Evolutionary conservation across 2,888 invertebrate genomes (phyloP).

Genomic region (Cheilosia impressa): DNA sequence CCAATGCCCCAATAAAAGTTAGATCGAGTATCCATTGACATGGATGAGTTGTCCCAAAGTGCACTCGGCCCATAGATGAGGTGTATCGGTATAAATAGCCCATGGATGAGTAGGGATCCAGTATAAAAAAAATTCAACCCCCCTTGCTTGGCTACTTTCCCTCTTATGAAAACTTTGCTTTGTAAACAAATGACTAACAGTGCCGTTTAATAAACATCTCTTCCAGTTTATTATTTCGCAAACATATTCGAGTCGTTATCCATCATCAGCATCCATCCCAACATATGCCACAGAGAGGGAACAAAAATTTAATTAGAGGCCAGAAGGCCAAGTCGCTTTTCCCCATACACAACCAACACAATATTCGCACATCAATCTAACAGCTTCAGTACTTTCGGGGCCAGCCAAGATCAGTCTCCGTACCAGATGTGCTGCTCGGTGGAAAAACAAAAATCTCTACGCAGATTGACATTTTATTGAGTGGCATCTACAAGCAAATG

Average conservation of each 20-base stretch:
- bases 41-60: too few relatives aligned
- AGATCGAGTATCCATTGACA: too few relatives aligned
- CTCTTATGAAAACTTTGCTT: neutral
- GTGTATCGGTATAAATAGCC: too few relatives aligned
- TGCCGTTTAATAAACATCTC: neutral
- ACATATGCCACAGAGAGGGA: neutral
- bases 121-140: neutral
- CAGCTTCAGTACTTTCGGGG: neutral
- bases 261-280: neutral
- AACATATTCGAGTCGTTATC: neutral
- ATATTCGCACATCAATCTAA: neutral
- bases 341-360: neutral
- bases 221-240: neutral
- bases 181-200: conserved; percentile 3
- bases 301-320: neutral
- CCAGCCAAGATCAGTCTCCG: neutral
- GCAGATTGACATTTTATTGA: conserved; percentile 13
- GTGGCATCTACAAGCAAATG: conserved; percentile 8
- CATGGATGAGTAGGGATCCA: too few relatives aligned
- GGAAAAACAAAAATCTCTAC: neutral
- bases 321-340: conserved; percentile 3
- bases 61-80: too few relatives aligned
- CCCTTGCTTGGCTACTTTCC: neutral
- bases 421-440: neutral
- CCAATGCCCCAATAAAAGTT: too few relatives aligned